phyloP scores from a whole-genome alignment of 2,113 vertebrate genomes.

The Lepisosteus osseus region DNA sequence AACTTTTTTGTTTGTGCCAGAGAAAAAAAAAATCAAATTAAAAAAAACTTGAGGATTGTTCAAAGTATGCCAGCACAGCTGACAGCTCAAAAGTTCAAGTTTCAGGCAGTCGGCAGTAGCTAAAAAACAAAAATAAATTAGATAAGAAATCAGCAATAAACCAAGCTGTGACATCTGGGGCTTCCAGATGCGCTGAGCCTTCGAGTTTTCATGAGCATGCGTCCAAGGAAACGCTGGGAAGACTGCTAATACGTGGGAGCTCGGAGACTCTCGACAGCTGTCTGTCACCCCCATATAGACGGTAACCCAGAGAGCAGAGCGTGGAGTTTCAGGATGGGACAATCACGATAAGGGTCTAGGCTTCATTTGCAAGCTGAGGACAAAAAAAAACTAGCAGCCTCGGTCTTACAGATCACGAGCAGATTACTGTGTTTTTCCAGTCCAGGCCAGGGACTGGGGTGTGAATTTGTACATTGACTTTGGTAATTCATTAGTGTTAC shows the following conservation, averaged over 20 bases:
- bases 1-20: constrained; percentile 45
- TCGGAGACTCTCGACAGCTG: not conserved
- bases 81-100: constrained; percentile 63
- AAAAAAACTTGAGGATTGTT: constrained; percentile 44
- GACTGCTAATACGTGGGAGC: not conserved
- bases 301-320: not conserved
- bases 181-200: not conserved
- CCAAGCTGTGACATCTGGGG: not conserved
- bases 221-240: not conserved
- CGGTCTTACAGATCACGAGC: too few relatives aligned
- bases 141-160: not conserved
- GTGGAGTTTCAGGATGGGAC: too few relatives aligned
- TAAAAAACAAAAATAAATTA: constrained; percentile 29
- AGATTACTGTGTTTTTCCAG: too few relatives aligned
- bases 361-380: too few relatives aligned
- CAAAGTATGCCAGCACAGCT: constrained; percentile 59
- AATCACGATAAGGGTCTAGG: too few relatives aligned
- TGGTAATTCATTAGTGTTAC: too few relatives aligned
- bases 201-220: not conserved
- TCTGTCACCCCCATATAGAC: not conserved
- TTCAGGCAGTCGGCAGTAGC: constrained; percentile 59
- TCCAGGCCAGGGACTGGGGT: too few relatives aligned
- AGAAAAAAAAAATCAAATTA: constrained; percentile 23
- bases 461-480: too few relatives aligned
- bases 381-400: too few relatives aligned